These are phyloP conservation scores for Aselliscus stoliczkanus DNA, from an alignment of 2,797 vertebrate genomes.

Conservation along the genomic window DNA sequence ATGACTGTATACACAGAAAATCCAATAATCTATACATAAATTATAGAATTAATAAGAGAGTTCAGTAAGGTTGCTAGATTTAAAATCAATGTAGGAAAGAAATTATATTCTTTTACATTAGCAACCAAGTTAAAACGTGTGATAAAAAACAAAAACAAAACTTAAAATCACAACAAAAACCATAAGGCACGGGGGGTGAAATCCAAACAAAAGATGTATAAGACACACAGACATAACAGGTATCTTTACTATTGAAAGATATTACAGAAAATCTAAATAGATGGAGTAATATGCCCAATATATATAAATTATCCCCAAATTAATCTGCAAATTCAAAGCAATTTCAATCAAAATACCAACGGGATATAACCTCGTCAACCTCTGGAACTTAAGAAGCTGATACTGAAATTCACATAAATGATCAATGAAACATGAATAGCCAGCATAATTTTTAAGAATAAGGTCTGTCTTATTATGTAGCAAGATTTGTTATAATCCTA, in stretches of 20 bases:
- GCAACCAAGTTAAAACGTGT: slow-evolving; percentile 34
- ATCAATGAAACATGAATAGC: slow-evolving; percentile 26
- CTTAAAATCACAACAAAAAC: slow-evolving; percentile 20
- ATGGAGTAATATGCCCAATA: background rate
- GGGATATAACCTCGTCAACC: background rate
- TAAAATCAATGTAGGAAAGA: slow-evolving; percentile 28
- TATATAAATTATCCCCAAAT: background rate
- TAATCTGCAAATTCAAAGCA: slow-evolving; percentile 28
- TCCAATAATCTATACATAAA: slow-evolving; percentile 4
- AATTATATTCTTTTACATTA: background rate
- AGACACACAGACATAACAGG: background rate
- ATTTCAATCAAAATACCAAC: slow-evolving; percentile 9
- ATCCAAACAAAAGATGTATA: background rate
- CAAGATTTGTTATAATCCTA: slow-evolving; percentile 12
- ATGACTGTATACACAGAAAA: background rate
- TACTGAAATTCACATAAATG: background rate
- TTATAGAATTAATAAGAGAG: slow-evolving; percentile 10
- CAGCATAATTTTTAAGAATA: slow-evolving; percentile 3
- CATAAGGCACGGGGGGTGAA: background rate
- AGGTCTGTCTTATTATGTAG: background rate
- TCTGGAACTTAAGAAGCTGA: slow-evolving; percentile 9
- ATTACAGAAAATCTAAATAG: background rate
- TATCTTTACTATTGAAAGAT: background rate
- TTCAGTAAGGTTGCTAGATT: slow-evolving; percentile 37
- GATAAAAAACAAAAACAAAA: slow-evolving; percentile 17